phyloP scores from a whole-genome alignment of 2,888 invertebrate species.

The Leptopilina syphax region DNA sequence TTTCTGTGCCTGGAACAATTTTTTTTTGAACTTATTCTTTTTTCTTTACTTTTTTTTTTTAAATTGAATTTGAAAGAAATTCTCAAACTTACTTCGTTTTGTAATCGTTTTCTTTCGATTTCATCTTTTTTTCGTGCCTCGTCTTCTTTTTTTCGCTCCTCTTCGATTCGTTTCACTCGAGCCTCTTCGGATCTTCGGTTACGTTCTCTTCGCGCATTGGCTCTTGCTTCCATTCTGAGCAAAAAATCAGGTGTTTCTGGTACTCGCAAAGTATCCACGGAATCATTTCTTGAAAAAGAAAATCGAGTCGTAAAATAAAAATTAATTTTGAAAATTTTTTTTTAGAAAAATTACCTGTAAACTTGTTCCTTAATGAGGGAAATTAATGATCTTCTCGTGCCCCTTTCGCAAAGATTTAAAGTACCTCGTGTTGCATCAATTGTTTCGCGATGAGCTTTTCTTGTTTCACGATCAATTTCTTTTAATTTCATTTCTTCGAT shows the following conservation, averaged over 20 bases:
- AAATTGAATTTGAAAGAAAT: slow-evolving; percentile 11
- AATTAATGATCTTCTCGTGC: slow-evolving; percentile 66
- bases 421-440: slow-evolving; percentile 80
- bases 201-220: slow-evolving; percentile 80
- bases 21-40: neutral
- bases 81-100: slow-evolving; percentile 69
- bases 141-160: slow-evolving; percentile 74
- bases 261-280: slow-evolving; percentile 55
- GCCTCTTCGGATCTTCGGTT: slow-evolving; percentile 72
- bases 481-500: slow-evolving; percentile 86
- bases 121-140: slow-evolving; percentile 73
- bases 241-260: slow-evolving; percentile 81
- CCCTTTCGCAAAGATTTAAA: slow-evolving; percentile 76
- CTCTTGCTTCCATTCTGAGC: slow-evolving; percentile 85
- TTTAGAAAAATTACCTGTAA: slow-evolving; percentile 60
- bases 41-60: neutral
- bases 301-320: slow-evolving; percentile 61
- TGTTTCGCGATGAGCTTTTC: slow-evolving; percentile 76
- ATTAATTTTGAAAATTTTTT: slow-evolving; percentile 1
- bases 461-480: slow-evolving; percentile 82
- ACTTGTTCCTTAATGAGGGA: slow-evolving; percentile 69
- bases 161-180: slow-evolving; percentile 73
- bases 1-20: slow-evolving; percentile 61
- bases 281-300: slow-evolving; percentile 60
- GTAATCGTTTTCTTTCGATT: slow-evolving; percentile 74